Conservation (phyloP, 2,888 invertebrate species). For the Nomada ferruginata region DNA sequence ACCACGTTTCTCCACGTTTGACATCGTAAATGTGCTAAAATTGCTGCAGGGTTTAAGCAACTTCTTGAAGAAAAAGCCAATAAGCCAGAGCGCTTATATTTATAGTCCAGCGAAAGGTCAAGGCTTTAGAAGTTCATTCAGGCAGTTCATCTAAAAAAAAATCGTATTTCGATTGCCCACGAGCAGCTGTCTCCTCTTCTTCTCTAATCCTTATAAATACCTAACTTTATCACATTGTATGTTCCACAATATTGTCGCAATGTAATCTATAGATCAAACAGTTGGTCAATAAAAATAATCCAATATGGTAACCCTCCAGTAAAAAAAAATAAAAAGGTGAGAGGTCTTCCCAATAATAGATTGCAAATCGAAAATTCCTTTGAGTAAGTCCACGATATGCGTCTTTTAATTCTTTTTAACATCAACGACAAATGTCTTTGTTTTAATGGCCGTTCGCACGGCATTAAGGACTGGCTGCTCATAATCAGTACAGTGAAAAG, state of each 20-base stretch:
- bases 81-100: background rate
- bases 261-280: no score
- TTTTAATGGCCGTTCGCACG: constrained; percentile 12
- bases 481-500: constrained; percentile 35
- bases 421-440: background rate
- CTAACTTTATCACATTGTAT: no score
- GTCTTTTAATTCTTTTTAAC: no score
- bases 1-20: no score
- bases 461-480: constrained; percentile 27
- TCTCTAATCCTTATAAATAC: no score
- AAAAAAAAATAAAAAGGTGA: no score
- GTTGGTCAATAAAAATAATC: no score
- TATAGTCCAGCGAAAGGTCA: background rate
- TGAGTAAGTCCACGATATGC: no score
- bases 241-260: no score
- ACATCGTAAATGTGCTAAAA: background rate
- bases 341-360: no score
- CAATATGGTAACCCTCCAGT: no score
- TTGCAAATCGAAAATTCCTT: no score
- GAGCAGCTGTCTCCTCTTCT: background rate
- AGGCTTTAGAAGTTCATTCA: background rate
- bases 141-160: constrained; percentile 3
- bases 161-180: background rate
- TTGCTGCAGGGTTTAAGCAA: background rate
- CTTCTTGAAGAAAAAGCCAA: background rate